Evolutionary conservation across 2,888 invertebrate species (phyloP).

Genomic region (Campopleginae sp.): DNA sequence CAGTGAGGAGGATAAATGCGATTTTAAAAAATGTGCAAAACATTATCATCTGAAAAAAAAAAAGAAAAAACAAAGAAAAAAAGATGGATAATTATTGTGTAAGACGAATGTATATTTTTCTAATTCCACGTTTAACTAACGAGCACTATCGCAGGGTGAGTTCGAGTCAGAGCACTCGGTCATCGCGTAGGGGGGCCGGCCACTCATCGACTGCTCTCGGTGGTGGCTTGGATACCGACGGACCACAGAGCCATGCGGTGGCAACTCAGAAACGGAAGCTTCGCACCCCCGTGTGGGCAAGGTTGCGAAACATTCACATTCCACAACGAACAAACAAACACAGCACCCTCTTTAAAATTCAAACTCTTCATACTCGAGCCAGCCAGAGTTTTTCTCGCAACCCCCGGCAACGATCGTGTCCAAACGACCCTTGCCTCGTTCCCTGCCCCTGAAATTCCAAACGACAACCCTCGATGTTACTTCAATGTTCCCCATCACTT

Average conservation of each 20-base stretch:
- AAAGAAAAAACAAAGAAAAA: conserved; percentile 20
- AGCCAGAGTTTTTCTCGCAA: conserved; percentile 9
- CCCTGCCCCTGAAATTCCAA: conserved; percentile 17
- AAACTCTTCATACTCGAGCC: conserved; percentile 20
- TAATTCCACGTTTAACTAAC: conserved; percentile 79
- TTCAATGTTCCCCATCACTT: conserved; percentile 44
- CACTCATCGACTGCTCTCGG: conserved; percentile 84
- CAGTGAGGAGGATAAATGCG: conserved; percentile 2
- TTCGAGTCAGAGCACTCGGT: conserved; percentile 85
- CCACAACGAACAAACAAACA: conserved; percentile 82
- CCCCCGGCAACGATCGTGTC: not conserved
- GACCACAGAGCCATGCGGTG: conserved; percentile 83
- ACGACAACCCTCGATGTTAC: conserved; percentile 56
- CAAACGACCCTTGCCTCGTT: conserved; percentile 5
- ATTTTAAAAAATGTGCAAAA: conserved; percentile 21
- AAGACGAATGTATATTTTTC: conserved; percentile 63
- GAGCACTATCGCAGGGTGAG: conserved; percentile 84
- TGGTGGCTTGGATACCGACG: conserved; percentile 84
- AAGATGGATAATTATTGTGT: conserved; percentile 37
- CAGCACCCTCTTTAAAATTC: conserved; percentile 36
- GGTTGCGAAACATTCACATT: conserved; percentile 89
- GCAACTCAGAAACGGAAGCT: conserved; percentile 90
- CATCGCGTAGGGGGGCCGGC: conserved; percentile 84
- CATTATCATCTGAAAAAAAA: conserved; percentile 26
- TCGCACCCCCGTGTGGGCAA: conserved; percentile 93